Evolutionary conservation across 2,888 invertebrate species (phyloP).

Genomic region (Hydrotaea cyrtoneurina): DNA sequence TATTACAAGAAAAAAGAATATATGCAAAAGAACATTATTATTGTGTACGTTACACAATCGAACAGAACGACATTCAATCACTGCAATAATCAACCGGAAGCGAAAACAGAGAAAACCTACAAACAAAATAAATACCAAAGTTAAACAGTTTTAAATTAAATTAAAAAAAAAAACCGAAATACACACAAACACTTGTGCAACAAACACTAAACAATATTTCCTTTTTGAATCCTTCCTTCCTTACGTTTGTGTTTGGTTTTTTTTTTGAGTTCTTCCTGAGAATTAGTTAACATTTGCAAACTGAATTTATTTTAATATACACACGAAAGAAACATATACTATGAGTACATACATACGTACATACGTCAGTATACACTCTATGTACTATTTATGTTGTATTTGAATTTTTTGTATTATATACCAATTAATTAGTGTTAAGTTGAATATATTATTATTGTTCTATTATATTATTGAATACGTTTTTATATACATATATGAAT

Average conservation of each 20-base stretch:
- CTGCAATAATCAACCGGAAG: not conserved
- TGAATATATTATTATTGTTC: slow-evolving; percentile 1
- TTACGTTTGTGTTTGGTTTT: not conserved
- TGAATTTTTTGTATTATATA: slow-evolving; percentile 30
- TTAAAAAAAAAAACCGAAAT: too few species aligned
- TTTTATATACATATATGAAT: slow-evolving; percentile 20
- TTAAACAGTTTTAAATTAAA: slow-evolving; percentile 35
- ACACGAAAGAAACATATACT: not conserved
- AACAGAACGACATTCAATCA: not conserved
- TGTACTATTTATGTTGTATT: slow-evolving; percentile 5
- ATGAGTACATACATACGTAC: not conserved
- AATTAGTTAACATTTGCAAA: slow-evolving; percentile 26
- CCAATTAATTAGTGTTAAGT: slow-evolving; percentile 30
- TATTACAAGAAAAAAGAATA: slow-evolving; percentile 13
- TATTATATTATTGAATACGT: slow-evolving; percentile 20
- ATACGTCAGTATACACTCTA: slow-evolving; percentile 5
- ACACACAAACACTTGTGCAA: not conserved
- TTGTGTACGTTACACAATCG: slow-evolving; percentile 26
- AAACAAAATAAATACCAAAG: slow-evolving; percentile 39
- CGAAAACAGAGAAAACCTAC: not conserved
- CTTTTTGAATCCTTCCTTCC: slow-evolving; percentile 31
- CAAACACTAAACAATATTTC: slow-evolving; percentile 23
- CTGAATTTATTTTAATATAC: slow-evolving; percentile 27
- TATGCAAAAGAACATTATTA: not conserved
- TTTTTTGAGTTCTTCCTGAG: too few species aligned